Base-by-base conservation (phyloP, 2,113 vertebrate species). In the Microtus montanus region DNA sequence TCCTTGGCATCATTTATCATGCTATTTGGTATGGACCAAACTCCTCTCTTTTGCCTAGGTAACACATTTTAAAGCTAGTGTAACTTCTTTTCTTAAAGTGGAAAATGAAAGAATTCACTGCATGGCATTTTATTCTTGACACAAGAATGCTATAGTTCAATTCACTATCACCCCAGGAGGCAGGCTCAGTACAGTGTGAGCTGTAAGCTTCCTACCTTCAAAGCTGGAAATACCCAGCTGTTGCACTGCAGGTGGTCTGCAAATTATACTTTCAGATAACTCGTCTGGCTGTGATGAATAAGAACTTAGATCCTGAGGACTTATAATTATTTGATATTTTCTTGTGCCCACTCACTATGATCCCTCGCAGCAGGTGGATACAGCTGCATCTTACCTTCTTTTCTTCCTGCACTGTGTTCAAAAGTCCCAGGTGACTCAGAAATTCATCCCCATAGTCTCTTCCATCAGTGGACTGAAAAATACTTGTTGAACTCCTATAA, bases 231-330 rank as follows among this genome's bases (percentile, higher is more conserved):
- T 83, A 90, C 80, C 96, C 93, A 73, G 75, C 70, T 87, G 71
- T 19, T 79, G 28, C 84, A 41, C 68, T 2, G 5, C 24, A 77
- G 68, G 89, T 95, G 78, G 64, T 90, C 44, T 44, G 84, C 7
- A 95, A 95, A 96, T 96, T 94, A 89, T 54, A 44, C 93, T 96
- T 95, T 77, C 80, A 94, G 68, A 91, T 82, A 91, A 88, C 61
- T 38, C 20, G 77, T 94, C 91, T 96, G 20, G 63, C 84, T 90
- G 52, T 87, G 64, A 86, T 83, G 90, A 97, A 91, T 73, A 97
- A 92, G 84, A 94, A 96, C 54, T 83, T 94, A 80, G 85, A 84
- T 70, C 38, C 71, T 49, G 75, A 68, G 95, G 91, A 95, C 94
- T 61, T 93, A 63, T 88, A 96, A 90, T 96, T 96, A 96, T 74